Conservation (phyloP, 2,797 vertebrate species). For the Melanotaenia pygmaea region DNA sequence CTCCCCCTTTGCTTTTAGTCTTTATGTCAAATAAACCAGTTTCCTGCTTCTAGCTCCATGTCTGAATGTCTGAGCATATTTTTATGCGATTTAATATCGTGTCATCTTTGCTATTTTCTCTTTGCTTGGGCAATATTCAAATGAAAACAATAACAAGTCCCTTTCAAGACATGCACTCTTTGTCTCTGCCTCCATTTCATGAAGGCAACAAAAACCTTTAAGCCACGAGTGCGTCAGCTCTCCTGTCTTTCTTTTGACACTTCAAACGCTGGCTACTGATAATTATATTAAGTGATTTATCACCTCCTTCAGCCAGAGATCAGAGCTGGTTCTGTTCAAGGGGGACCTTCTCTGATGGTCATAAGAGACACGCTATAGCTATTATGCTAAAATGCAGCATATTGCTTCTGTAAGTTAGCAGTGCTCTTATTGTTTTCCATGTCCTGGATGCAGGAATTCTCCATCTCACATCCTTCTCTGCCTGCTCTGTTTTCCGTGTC, state of each 20-base stretch:
- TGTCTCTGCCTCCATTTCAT: slow-evolving; percentile 29
- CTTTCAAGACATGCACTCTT: slow-evolving; percentile 26
- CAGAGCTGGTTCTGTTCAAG: slow-evolving; percentile 29
- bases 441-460: slow-evolving; percentile 66
- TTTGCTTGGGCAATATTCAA: slow-evolving; percentile 46
- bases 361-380: not conserved
- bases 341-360: slow-evolving; percentile 38
- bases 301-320: slow-evolving; percentile 55
- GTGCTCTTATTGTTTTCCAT: slow-evolving; percentile 21
- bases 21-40: not conserved
- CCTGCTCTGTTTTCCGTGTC: slow-evolving; percentile 33
- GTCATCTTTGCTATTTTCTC: not conserved
- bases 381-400: not conserved
- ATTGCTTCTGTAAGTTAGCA: not conserved
- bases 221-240: slow-evolving; percentile 26
- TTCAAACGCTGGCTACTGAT: slow-evolving; percentile 57
- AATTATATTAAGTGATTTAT: slow-evolving; percentile 79
- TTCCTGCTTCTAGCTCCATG: not conserved
- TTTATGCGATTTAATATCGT: not conserved
- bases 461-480: slow-evolving; percentile 19
- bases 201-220: slow-evolving; percentile 41
- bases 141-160: slow-evolving; percentile 55
- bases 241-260: slow-evolving; percentile 39
- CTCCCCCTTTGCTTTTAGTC: not conserved
- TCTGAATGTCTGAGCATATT: not conserved